A percentile compares a stretch with the other conserved stretches of the same genome.
phyloP scores from a whole-genome alignment of 37 sponge, comb jelly and placozoan species.

The Cladorhizidae sp. region DNA sequence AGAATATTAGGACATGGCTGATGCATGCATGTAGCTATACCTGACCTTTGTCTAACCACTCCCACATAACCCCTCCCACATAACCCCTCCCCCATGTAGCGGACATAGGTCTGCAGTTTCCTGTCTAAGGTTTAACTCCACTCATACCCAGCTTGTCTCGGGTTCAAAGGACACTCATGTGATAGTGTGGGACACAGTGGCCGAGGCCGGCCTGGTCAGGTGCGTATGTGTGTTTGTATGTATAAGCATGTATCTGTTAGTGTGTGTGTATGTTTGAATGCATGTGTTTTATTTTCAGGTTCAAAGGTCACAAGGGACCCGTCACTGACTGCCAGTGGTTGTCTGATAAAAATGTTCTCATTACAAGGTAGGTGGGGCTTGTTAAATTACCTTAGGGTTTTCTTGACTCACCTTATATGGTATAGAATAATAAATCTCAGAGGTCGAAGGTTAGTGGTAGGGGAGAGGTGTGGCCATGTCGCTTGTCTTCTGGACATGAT shows the following conservation, averaged over 20 bases:
- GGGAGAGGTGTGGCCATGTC: no score
- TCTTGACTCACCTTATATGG: no score
- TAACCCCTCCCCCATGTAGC: constrained; percentile 30
- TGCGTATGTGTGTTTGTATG: not conserved
- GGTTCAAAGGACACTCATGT: constrained; percentile 92
- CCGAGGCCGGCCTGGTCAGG: constrained; percentile 81
- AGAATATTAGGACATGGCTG: no score
- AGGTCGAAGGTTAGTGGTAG: no score
- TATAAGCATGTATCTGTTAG: not conserved
- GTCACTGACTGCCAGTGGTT: constrained; percentile 71
- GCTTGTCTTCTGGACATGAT: no score
- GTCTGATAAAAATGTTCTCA: constrained; percentile 50
- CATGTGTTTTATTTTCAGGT: constrained; percentile 17
- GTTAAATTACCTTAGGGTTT: no score
- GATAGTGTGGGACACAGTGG: constrained; percentile 92
- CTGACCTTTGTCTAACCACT: no score
- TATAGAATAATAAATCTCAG: no score
- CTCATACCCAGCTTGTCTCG: constrained; percentile 73
- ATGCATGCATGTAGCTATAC: no score
- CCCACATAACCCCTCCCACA: no score
- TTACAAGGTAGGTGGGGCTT: constrained; percentile 73
- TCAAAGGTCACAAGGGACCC: constrained; percentile 91
- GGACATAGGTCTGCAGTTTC: constrained; percentile 90
- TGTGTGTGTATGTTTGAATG: not conserved
- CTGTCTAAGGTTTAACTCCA: constrained; percentile 61